A percentile compares a stretch with the other conserved stretches of the same genome.
Conservation (phyloP, 30 jellyfish, hydroid and myxozoan species). For the Hydra vulgaris region DNA sequence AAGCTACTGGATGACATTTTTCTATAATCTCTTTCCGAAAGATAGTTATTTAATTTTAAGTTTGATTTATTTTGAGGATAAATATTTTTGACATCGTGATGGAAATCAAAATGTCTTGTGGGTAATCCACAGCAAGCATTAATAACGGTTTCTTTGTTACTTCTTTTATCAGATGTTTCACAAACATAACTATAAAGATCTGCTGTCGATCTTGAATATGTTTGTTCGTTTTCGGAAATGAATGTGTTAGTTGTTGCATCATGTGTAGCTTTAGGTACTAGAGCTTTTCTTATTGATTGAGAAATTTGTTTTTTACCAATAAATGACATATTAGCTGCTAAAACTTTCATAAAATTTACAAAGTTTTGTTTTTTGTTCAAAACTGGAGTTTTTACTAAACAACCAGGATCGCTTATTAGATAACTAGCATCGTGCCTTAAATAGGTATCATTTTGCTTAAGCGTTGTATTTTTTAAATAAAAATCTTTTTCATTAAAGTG, state of each 20-base stretch:
- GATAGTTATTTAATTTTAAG: background rate
- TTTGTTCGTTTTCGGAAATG: background rate
- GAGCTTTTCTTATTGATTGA: background rate
- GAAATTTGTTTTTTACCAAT: conserved; percentile 9
- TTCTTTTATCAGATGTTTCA: background rate
- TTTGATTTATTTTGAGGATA: background rate
- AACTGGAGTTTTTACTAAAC: no score
- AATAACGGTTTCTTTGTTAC: background rate
- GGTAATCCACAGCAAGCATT: background rate
- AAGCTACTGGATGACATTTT: background rate
- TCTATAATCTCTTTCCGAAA: background rate
- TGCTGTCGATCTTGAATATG: background rate
- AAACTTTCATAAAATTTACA: background rate
- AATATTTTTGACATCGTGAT: background rate
- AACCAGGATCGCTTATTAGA: no score
- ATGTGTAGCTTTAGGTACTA: background rate
- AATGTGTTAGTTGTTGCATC: background rate
- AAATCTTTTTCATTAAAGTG: no score
- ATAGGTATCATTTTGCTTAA: no score
- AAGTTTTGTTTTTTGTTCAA: conserved; percentile 1
- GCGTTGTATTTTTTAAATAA: no score
- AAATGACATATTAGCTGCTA: background rate
- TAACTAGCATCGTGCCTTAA: no score
- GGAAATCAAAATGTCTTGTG: background rate
- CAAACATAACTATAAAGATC: background rate